Conservation (phyloP, 2,888 invertebrate species). For the Peribatodes rhomboidaria region DNA sequence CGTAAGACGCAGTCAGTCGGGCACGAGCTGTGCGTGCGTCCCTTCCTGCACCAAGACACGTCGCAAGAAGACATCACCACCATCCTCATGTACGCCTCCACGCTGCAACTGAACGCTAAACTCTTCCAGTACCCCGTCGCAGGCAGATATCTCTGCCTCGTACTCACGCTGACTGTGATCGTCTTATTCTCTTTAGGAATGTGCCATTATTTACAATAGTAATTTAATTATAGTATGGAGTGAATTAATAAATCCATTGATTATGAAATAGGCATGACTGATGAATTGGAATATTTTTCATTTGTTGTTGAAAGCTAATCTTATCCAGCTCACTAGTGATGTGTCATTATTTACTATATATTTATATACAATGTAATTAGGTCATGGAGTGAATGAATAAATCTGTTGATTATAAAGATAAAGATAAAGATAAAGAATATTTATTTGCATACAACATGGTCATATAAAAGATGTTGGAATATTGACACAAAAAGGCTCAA, state of each 20-base stretch:
- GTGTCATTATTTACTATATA: slow-evolving; percentile 40
- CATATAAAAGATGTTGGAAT: no score
- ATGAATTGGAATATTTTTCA: no score
- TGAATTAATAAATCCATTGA: slow-evolving; percentile 36
- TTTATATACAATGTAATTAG: no score
- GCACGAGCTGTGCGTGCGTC: slow-evolving; percentile 92
- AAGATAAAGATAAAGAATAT: no score
- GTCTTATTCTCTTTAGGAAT: slow-evolving; percentile 90
- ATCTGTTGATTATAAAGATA: no score
- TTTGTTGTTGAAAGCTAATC: no score
- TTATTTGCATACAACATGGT: no score
- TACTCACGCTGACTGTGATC: slow-evolving; percentile 87
- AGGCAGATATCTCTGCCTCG: slow-evolving; percentile 89
- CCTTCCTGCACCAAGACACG: slow-evolving; percentile 93
- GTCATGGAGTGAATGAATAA: no score
- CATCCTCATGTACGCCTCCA: slow-evolving; percentile 91
- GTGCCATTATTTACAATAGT: slow-evolving; percentile 87
- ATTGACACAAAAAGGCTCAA: no score
- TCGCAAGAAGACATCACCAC: slow-evolving; percentile 91
- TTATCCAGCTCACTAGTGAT: no score
- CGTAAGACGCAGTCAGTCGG: slow-evolving; percentile 90
- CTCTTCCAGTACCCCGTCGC: slow-evolving; percentile 91
- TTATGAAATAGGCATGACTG: slow-evolving; percentile 32
- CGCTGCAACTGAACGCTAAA: slow-evolving; percentile 91
- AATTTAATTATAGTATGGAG: slow-evolving; percentile 23